Conservation (phyloP, 2,113 vertebrate species). For the Burhinus bistriatus region DNA sequence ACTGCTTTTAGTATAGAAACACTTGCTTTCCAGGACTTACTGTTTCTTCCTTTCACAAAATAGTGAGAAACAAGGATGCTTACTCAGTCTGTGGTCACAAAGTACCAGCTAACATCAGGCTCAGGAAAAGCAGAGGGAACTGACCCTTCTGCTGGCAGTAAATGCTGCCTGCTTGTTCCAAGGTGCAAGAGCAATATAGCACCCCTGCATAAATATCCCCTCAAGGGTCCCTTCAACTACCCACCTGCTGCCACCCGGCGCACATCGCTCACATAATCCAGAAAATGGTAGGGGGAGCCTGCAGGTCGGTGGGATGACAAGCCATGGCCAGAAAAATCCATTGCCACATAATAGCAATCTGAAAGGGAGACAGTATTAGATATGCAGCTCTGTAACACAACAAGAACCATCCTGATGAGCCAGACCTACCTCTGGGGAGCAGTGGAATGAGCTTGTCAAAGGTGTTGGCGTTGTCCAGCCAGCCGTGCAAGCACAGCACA, state of each 20-base stretch:
- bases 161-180: not conserved
- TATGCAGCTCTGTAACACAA: not conserved
- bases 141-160: not conserved
- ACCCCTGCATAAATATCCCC: not conserved
- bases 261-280: conserved; percentile 81
- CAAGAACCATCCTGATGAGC: not conserved
- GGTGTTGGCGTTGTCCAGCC: conserved; percentile 89
- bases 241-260: conserved; percentile 77
- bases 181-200: not conserved
- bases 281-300: conserved; percentile 76
- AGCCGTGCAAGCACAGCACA: conserved; percentile 88
- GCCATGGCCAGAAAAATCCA: conserved; percentile 89
- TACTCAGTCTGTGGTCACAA: not conserved
- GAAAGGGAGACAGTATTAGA: not conserved
- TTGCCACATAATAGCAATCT: conserved; percentile 82
- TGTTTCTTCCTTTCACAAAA: not conserved
- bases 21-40: not conserved
- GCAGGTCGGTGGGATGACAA: conserved; percentile 82
- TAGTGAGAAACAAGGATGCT: not conserved
- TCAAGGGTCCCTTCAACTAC: not conserved
- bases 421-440: conserved; percentile 80
- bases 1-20: not conserved
- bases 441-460: conserved; percentile 88
- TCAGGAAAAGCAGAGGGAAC: not conserved
- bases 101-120: not conserved